A percentile compares a stretch with the other conserved stretches of the same genome.
phyloP scores from a whole-genome alignment of 2,113 vertebrate species.

The Sula dactylatra region DNA sequence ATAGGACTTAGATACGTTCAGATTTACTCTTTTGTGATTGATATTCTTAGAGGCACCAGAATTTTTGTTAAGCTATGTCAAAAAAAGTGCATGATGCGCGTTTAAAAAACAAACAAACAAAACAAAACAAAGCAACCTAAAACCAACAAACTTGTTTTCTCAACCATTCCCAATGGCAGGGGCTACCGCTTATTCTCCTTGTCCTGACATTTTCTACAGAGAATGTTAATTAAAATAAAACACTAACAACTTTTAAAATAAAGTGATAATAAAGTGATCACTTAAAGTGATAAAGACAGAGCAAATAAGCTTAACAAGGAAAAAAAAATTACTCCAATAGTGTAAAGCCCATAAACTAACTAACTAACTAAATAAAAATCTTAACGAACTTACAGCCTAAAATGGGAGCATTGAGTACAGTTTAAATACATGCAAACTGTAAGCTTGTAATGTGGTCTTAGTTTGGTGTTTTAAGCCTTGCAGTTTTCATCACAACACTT shows the following conservation, averaged over 20 bases:
- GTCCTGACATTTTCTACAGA: not conserved
- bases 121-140: not conserved
- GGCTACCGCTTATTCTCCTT: not conserved
- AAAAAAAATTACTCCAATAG: not conserved
- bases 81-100: not conserved
- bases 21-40: not conserved
- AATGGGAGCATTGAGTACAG: not conserved
- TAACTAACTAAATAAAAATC: not conserved
- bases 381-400: not conserved
- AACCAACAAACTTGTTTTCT: not conserved
- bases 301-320: not conserved
- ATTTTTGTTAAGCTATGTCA: not conserved
- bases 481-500: not conserved
- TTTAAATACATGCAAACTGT: not conserved
- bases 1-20: not conserved
- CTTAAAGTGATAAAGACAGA: not conserved
- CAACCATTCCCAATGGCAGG: not conserved
- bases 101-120: not conserved
- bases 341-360: not conserved
- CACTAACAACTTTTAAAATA: not conserved
- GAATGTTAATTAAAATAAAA: not conserved
- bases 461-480: not conserved
- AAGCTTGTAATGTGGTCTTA: not conserved
- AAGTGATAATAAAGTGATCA: not conserved
- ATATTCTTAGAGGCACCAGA: not conserved